Evolutionary conservation across 1,140 invertebrate genomes (phyloP), one percentile per base, ranked within the genome.

Genomic region (Cydia amplana): DNA sequence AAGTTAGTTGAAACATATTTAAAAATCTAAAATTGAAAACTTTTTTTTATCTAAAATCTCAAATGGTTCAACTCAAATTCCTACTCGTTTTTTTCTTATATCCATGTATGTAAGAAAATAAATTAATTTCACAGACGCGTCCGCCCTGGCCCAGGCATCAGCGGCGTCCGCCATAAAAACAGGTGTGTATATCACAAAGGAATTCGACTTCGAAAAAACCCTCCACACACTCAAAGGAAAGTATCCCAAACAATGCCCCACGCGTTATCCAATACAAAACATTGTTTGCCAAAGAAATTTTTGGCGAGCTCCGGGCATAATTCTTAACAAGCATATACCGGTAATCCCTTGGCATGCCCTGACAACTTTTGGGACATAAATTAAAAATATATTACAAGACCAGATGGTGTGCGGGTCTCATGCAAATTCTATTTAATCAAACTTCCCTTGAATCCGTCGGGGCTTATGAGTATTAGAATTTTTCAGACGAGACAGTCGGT

Each of bases 391-490:
- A 87, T 90, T 88, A 86, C 82, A 78, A 82, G 83, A 80, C 75
- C 87, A 87, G 84, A 85, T 88, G 85, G 83, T 63, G 83, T 79
- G 65, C 82, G 80, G 82, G 78, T 83, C 81, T 83, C 83, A 87
- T 87, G 85, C 83, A 89, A 89, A 88, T 89, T 85, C 82, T 75
- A 83, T 88, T 87, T 88, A 87, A 91, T 89, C 87, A 89, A 89
- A 91, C 83, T 88, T 87, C 80, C 73, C 75, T 79, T 73, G 79
- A 74, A 81, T 75, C 80, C 80, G 77, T 46, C 77, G 75, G 64
- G 32, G 74, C 77, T 75, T 70, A 79, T 80, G 80, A 77, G 79
- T 85, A 84, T 85, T 85, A 78, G 77, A 83, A 82, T 83, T 84
- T 85, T 83, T 77, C 78, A 74, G 77, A 77, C 32, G 14, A n/a